Base-by-base conservation (phyloP, 2,888 invertebrate genomes). In the Meteorus colon region DNA sequence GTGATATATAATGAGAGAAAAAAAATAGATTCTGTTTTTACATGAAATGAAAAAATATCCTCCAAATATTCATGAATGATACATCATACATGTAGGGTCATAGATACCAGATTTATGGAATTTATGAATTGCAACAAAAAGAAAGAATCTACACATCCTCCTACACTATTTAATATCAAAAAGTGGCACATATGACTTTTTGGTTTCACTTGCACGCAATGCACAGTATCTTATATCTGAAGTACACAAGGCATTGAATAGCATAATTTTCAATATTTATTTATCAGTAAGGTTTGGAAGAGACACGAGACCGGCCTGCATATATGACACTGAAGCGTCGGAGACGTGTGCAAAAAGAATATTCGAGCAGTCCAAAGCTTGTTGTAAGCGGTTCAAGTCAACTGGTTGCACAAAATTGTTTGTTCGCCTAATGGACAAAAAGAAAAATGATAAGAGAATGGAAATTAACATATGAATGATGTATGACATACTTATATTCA, bases 261-360 rank as follows among this genome's bases (percentile, higher is more conserved):
- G 24, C 19, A 12, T 10, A 45, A 14, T 27, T 24, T 24, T 37
- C 16, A 24, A 68, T 19, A 29, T 51, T 68, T 63, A 76, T 34
- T 71, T 55, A 73, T 79, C 86, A 63, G 79, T 82, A 77, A 86
- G 81, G 80, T 86, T 86, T 59, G 87, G 88, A 70, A 89, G 77
- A 4, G 83, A 80, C 70, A 89, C 83, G 73, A 84, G 81, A 77
- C 88, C 88, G 37, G 84, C 84, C 75, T 89, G 88, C 63, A 86
- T 80, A 71, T 86, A 89, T 29, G 86, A 84, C 76, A 88, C 88
- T 19, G 87, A 82, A 60, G 86, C 84, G 59, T 81, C 82, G 2
- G 88, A 85, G 31, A 88, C 88, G 19, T 83, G 81, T 37, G 89
- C 89, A 37, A 89, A 81, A 8, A 89, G 79, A 69, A 87, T 83